phyloP scores from a whole-genome alignment of 2,113 vertebrate species.

The Chiloscyllium plagiosum region DNA sequence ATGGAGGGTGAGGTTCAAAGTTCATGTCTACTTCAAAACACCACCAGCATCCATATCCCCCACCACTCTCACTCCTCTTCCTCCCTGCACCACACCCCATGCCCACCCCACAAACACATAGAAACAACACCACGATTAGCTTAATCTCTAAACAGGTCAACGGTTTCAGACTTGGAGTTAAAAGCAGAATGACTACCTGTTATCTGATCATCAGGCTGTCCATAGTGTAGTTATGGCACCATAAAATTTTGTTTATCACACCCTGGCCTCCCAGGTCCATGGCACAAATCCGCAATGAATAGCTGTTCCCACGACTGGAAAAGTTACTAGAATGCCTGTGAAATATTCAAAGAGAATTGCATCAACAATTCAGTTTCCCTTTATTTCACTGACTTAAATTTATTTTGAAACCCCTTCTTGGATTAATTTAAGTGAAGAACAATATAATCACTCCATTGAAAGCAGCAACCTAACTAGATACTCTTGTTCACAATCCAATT shows the following conservation, averaged over 20 bases:
- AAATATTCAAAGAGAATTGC: conserved; percentile 13
- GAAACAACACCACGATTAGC: background rate
- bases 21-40: background rate
- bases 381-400: background rate
- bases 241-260: background rate
- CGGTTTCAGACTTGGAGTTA: background rate
- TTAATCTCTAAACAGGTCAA: background rate
- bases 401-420: background rate
- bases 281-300: conserved; percentile 5
- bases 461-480: background rate
- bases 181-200: background rate
- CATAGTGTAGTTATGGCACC: background rate
- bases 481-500: background rate
- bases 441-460: background rate
- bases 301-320: background rate
- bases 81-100: background rate
- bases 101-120: background rate
- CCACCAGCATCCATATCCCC: background rate
- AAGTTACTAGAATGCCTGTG: background rate
- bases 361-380: background rate
- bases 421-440: background rate
- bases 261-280: background rate
- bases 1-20: background rate
- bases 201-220: background rate
- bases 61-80: too few species aligned